Conservation (phyloP, 2,797 vertebrate genomes). For the Pangasius macronema region DNA sequence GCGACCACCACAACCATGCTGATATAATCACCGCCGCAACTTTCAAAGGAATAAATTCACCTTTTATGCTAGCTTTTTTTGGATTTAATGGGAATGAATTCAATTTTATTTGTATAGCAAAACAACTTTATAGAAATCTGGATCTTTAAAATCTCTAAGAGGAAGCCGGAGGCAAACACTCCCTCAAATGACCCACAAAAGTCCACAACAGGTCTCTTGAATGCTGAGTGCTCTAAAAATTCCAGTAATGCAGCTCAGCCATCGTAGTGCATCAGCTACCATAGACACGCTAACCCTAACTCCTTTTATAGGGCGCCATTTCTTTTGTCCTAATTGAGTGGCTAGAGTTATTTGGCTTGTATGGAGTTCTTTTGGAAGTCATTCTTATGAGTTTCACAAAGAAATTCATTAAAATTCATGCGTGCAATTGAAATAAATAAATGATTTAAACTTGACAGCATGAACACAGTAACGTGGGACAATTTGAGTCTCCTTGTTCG, state of each 20-base stretch:
- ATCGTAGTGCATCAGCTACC: not conserved
- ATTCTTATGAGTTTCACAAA: not conserved
- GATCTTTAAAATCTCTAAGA: not conserved
- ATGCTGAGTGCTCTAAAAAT: too few species aligned
- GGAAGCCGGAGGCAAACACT: not conserved
- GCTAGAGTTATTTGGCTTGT: not conserved
- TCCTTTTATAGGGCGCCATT: not conserved
- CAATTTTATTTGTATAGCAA: not conserved
- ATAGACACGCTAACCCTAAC: too few species aligned
- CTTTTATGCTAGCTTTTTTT: not conserved
- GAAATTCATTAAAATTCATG: not conserved
- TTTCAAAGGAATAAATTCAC: not conserved
- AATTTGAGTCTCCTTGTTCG: not conserved
- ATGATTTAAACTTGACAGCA: not conserved
- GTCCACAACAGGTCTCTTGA: not conserved
- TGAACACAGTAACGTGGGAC: not conserved
- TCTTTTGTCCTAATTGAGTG: not conserved
- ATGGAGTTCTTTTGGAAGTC: not conserved
- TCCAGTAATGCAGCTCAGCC: not conserved
- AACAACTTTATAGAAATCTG: not conserved
- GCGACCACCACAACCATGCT: not conserved
- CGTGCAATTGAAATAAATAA: not conserved
- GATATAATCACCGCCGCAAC: not conserved
- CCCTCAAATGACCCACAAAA: not conserved
- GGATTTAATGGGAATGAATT: not conserved